Percentiles rank a stretch among this genome's conserved stretches.
Evolutionary conservation across 2,113 vertebrate genomes (phyloP).

Genomic region (Philantomba maxwellii): DNA sequence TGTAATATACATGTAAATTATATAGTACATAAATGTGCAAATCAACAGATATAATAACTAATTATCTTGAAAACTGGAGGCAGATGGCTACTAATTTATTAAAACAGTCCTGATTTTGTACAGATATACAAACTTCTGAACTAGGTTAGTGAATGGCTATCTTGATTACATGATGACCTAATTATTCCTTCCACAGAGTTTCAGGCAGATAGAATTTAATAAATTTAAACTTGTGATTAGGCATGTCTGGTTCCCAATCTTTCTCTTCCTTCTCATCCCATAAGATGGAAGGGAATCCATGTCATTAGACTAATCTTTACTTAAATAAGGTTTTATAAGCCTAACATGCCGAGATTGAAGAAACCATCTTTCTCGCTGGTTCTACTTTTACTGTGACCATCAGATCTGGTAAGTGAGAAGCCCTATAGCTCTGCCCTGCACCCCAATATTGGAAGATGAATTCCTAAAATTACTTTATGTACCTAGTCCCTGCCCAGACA

Average conservation of each 20-base stretch:
- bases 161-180: background rate
- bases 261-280: background rate
- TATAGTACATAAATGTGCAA: slow-evolving; percentile 4
- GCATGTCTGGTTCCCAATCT: background rate
- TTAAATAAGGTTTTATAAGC: background rate
- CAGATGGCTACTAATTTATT: slow-evolving; percentile 19
- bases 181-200: slow-evolving; percentile 17
- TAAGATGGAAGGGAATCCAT: background rate
- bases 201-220: slow-evolving; percentile 18
- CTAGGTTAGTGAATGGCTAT: slow-evolving; percentile 36
- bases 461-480: background rate
- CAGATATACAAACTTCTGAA: slow-evolving; percentile 35
- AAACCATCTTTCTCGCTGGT: background rate
- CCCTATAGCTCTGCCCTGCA: background rate
- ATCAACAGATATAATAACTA: slow-evolving; percentile 36
- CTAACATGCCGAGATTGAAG: background rate
- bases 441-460: background rate
- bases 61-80: slow-evolving; percentile 28
- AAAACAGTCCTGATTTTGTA: slow-evolving; percentile 7
- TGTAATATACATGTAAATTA: background rate
- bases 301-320: slow-evolving; percentile 12
- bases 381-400: background rate
- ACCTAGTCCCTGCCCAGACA: background rate
- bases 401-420: background rate
- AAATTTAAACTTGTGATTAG: background rate